Evolutionary conservation across 1,140 invertebrate genomes (phyloP).

Genomic region (Sarcophaga bullata): DNA sequence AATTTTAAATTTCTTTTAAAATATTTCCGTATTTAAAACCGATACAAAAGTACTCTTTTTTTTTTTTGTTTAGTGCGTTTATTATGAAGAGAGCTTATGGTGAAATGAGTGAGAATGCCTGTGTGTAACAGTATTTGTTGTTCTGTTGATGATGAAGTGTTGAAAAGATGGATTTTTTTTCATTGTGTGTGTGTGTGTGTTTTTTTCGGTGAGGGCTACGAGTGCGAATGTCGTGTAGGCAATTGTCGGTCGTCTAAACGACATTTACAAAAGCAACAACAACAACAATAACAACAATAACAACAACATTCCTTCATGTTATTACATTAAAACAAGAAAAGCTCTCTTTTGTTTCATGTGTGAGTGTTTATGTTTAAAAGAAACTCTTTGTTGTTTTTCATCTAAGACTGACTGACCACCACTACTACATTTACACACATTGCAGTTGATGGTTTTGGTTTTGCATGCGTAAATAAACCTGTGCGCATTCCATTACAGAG

Average conservation of each 20-base stretch:
- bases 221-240: conserved; percentile 39
- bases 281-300: background rate
- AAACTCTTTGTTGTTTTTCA: background rate
- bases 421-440: background rate
- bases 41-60: no score
- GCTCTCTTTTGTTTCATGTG: background rate
- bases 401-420: conserved; percentile 32
- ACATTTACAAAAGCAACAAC: conserved; percentile 15
- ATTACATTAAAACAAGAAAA: background rate
- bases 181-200: background rate
- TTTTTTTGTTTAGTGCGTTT: no score
- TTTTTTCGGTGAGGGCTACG: conserved; percentile 30
- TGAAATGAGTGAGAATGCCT: no score
- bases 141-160: conserved; percentile 11
- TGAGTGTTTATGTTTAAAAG: no score
- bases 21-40: no score
- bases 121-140: background rate
- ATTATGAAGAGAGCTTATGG: no score
- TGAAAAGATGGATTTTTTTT: conserved; percentile 23
- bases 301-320: background rate
- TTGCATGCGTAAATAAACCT: conserved; percentile 30
- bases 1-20: no score
- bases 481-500: conserved; percentile 33
- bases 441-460: background rate
- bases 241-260: conserved; percentile 33